phyloP scores from a whole-genome alignment of 2,113 vertebrate genomes.

The Silurus meridionalis region DNA sequence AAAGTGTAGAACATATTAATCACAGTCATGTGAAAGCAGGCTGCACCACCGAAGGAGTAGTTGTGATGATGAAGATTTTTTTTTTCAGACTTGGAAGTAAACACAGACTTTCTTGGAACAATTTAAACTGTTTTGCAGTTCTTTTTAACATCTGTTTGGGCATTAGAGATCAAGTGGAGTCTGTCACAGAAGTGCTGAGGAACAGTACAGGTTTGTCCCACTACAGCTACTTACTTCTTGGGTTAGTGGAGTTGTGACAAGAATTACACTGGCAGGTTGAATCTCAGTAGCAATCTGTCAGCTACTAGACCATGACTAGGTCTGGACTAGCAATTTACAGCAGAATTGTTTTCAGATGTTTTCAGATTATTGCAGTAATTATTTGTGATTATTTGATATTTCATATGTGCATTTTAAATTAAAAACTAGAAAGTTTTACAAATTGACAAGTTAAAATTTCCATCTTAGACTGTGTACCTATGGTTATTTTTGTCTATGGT shows the following conservation, averaged over 20 bases:
- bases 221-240: background rate
- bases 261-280: background rate
- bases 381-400: no score
- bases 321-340: background rate
- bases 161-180: background rate
- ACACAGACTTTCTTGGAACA: background rate
- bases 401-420: no score
- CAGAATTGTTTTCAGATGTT: background rate
- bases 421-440: no score
- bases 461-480: background rate
- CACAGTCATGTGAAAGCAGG: background rate
- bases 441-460: background rate
- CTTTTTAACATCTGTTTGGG: background rate
- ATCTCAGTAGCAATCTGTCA: background rate
- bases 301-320: background rate
- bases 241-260: background rate
- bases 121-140: background rate
- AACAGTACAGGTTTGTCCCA: background rate
- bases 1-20: background rate
- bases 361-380: background rate
- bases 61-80: background rate
- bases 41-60: background rate
- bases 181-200: background rate
- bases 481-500: background rate
- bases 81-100: background rate